Conservation (phyloP, 2,113 vertebrate genomes). For the Rhabdomys dilectus region DNA sequence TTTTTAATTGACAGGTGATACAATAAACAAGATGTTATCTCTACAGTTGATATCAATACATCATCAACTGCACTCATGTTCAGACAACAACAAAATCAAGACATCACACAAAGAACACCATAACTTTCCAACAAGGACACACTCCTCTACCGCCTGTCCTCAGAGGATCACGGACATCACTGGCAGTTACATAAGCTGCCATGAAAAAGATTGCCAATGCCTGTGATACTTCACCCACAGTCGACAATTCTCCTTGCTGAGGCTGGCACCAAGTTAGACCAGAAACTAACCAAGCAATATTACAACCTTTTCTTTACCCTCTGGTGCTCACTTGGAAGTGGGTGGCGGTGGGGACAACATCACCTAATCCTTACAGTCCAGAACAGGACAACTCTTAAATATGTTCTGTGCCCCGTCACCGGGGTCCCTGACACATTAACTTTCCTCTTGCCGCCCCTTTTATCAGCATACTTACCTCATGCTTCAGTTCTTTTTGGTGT, state of each 20-base stretch:
- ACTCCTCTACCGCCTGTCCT: conserved; percentile 2
- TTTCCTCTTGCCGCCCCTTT: conserved; percentile 76
- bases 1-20: too few relatives aligned
- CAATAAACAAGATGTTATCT: too few relatives aligned
- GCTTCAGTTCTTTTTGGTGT: conserved; percentile 71
- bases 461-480: conserved; percentile 77
- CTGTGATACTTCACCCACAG: conserved; percentile 12
- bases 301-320: conserved; percentile 52
- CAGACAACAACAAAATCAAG: conserved; percentile 3
- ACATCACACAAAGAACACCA: not conserved
- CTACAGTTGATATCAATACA: not conserved
- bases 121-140: not conserved
- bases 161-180: conserved; percentile 27
- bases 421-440: conserved; percentile 51
- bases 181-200: not conserved
- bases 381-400: conserved; percentile 74
- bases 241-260: conserved; percentile 30
- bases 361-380: conserved; percentile 71
- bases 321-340: conserved; percentile 26
- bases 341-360: conserved; percentile 16
- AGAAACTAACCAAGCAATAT: conserved; percentile 34
- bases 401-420: conserved; percentile 66
- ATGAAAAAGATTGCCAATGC: conserved; percentile 7
- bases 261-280: conserved; percentile 22
- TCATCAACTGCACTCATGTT: not conserved